Evolutionary conservation across 1,140 invertebrate genomes (phyloP), one percentile per base, ranked within the genome.

Genomic region (Lordiphosa collinella): DNA sequence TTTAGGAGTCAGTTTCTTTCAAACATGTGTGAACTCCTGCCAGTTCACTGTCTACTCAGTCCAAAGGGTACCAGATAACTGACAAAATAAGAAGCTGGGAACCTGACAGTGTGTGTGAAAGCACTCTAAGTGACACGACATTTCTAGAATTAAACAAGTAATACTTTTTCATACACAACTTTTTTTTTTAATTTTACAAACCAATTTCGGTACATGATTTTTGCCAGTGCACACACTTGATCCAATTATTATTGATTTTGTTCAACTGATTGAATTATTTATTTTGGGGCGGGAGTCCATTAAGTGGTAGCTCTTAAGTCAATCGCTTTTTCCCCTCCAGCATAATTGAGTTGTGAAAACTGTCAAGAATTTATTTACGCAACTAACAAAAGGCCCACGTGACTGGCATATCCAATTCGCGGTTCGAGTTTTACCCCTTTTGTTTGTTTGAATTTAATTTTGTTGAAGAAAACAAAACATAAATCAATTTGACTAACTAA

Each of bases 181-280:
- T n/a, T n/a, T n/a, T n/a, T n/a, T n/a, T n/a, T n/a, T n/a, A n/a
- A 18, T 6, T 29, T 29, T 29, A 29, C 2, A 8, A 29, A 8
- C 25, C 25, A 29, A 8, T 29, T 29, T 29, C 25, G 16, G 2
- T 18, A 2, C 16, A 18, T 18, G 2, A 18, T 18, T 18, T 18
- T 18, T 7, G 6, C 1, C 1, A 29, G 25, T 29, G 25, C 0
- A 53, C 12, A 58, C 47, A 68, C 50, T 55, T 69, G 67, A 76
- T 84, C 57, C 54, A 73, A 84, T 78, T 78, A 73, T 73, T 84
- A 84, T 84, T 84, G 78, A 84, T 84, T 84, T 82, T 79, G 75
- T 63, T 80, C 55, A 51, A 57, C 22, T 44, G 58, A 82, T 82
- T 82, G 59, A 82, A 64, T 64, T 82, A 75, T 75, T 82, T 56